Base-by-base conservation (phyloP, 2,113 vertebrate genomes). In the Salvelinus alpinus region DNA sequence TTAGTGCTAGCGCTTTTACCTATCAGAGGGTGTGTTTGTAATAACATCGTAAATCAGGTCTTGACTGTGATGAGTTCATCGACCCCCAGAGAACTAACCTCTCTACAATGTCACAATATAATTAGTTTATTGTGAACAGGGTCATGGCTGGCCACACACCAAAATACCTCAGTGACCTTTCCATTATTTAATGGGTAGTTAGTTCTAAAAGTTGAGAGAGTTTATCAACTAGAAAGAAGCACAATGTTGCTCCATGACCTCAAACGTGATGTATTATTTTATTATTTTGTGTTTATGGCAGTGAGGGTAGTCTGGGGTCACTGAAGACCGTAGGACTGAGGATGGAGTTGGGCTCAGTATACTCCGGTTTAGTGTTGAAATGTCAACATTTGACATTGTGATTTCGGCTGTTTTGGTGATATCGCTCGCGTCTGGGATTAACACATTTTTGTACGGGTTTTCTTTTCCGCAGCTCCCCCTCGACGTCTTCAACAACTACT, bases 401-500 rank as follows among this genome's bases (percentile, higher is more conserved):
- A 22, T 65, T 14, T 54, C n/a, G 67, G 18, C n/a, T 3, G 29
- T 1, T 14, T 34, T 8, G 6, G 29, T 38, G 66, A 44, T 18
- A 31, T 68, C 9, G 16, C 18, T 68, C 9, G 16, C 18, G 6
- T 68, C 38, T 44, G 38, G 38, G 38, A 44, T 11, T 44, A 44
- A 11, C 38, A 11, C 38, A 7, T 62, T 48, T 44, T 44, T 44
- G 38, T 44, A 44, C 62, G 57, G 31, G 18, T 44, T 24, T 72
- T 18, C 70, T n/a, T 20, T 38, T 25, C 22, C 66, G 73, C 72
- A 90, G 88, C 95, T 99, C 70, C 97, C 97, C 2, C 92, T 98
- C 51, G 96, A 98, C 44, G 95, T 99, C 79, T 99, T 99, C 92
- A 99, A 99, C 91, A 99, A 99, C 89, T 99, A 99, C 89, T 99